Base-by-base conservation (phyloP, 2,797 vertebrate genomes). In the Lacerta bilineata region DNA sequence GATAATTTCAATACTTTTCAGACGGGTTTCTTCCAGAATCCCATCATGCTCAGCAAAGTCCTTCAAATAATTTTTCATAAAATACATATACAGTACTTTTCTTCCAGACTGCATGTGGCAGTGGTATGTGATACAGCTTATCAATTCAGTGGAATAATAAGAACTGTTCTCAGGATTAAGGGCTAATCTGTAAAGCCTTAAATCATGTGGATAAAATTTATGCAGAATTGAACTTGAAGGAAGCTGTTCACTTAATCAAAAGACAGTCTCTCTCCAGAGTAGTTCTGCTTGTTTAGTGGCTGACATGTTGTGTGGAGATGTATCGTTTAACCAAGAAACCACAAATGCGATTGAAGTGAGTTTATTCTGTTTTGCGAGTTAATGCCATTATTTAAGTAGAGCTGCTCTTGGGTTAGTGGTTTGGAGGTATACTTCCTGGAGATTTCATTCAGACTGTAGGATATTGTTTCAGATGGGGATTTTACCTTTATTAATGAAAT, bases 91-190 rank as follows among this genome's bases (percentile, higher is more conserved):
- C 33, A 33, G 33, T 33, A 43, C 10, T 69, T 2, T 55, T 74
- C 23, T 55, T 33, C 33, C 43, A 36, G 7, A 46, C 18, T 79
- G 10, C 23, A 69, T 69, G n/a, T 71, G 39, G 23, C 46, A 46
- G 20, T 83, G 4, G 50, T 88, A 79, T 79, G 39, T 88, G 66
- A 66, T 72, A 55, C 7, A 74, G 29, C 11, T 82, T 15, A 41
- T 55, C 27, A 50, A 25, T 78, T 84, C 36, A 61, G 29, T 43
- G 17, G n/a, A 82, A 78, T 81, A 87, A 77, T 18, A 55, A 81
- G 59, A 85, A 64, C 8, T 29, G n/a, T 81, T 75, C 11, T 81
- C 11, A 17, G 88, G 84, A 85, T 89, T 89, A 86, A 33, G 15
- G 11, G 18, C 71, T 89, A 85, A 68, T 85, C 59, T 76, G 43